Evolutionary conservation across 2,113 vertebrate genomes (phyloP).

Genomic region (Pseudorhombus dupliciocellatus): DNA sequence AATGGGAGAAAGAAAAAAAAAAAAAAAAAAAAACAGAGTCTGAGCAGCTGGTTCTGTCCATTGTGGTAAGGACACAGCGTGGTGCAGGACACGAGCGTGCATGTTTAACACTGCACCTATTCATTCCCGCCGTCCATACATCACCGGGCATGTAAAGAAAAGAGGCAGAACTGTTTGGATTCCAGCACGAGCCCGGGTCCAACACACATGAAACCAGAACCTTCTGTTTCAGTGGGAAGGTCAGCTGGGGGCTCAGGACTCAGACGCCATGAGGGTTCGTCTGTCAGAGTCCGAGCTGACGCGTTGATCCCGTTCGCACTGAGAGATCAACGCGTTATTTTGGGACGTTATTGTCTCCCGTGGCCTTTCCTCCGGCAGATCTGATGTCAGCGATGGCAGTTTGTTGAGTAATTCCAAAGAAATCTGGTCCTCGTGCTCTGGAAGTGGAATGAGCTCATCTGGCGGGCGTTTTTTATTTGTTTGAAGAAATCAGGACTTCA

Average conservation of each 20-base stretch:
- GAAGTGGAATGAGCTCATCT: slow-evolving; percentile 41
- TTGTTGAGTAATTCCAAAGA: background rate
- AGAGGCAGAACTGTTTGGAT: slow-evolving; percentile 64
- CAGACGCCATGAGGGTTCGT: no score
- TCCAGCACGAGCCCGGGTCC: slow-evolving; percentile 36
- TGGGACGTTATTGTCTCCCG: background rate
- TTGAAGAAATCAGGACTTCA: slow-evolving; percentile 40
- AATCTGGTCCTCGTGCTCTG: background rate
- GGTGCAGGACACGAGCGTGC: slow-evolving; percentile 35
- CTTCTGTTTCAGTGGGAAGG: slow-evolving; percentile 40
- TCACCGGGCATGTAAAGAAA: slow-evolving; percentile 64
- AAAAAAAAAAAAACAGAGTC: slow-evolving; percentile 7
- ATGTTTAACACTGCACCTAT: slow-evolving; percentile 60
- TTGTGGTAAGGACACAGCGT: slow-evolving; percentile 66
- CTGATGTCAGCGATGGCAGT: no score
- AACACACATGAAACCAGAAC: slow-evolving; percentile 61
- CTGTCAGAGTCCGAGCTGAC: background rate
- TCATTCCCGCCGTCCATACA: slow-evolving; percentile 65
- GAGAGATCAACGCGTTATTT: no score
- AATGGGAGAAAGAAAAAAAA: background rate
- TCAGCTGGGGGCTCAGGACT: slow-evolving; percentile 12
- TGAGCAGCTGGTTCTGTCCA: slow-evolving; percentile 31
- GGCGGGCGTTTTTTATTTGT: slow-evolving; percentile 8
- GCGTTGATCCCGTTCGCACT: background rate
- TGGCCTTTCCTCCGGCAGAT: no score